Evolutionary conservation across 2,113 vertebrate genomes (phyloP), one percentile per base, ranked within the genome.

Genomic region (Cepphus grylle): DNA sequence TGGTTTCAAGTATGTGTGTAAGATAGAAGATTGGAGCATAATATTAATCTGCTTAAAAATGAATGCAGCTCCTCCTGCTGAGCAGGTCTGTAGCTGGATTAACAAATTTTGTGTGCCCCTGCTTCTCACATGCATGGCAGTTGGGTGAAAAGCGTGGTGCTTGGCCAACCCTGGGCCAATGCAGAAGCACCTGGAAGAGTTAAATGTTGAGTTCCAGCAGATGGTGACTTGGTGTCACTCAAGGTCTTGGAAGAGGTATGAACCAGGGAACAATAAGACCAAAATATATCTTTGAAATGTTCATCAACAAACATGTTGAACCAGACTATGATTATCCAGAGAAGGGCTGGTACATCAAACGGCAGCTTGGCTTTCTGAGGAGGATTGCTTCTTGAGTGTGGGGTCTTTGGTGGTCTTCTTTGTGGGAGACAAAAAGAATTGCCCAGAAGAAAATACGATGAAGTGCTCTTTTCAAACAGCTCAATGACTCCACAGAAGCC

Each of bases 101-200:
- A 69, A 19, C 8, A 59, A n/a, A 61, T 70, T 69, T 40, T 90
- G 20, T 43, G 53, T 2, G 3, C 9, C 23, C 29, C 17, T 2
- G 0, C 23, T 45, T 81, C 47, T 43, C 27, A 38, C 27, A 50
- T 66, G 32, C 34, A 26, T 12, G 11, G 49, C 55, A 53, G 25
- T 12, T 0, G 0, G 67, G 26, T 3, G 4, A 91, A 55, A 47
- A 42, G 21, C 0, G 0, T 0, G 0, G 34, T 55, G 61, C 22
- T 81, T 67, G 38, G 30, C n/a, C 59, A 42, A 86, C 12, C 38
- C 45, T 42, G 40, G 43, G 47, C 36, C 1, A 0, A 49, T 11
- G 30, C 58, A 56, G 19, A 49, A 50, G 23, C 15, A 30, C 5
- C 12, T 63, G 25, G 21, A 63, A 42, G 49, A 84, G 36, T 49